Evolutionary conservation across 2,888 invertebrate genomes (phyloP), one percentile per base, ranked within the genome.

Genomic region (Ligdia adustata): DNA sequence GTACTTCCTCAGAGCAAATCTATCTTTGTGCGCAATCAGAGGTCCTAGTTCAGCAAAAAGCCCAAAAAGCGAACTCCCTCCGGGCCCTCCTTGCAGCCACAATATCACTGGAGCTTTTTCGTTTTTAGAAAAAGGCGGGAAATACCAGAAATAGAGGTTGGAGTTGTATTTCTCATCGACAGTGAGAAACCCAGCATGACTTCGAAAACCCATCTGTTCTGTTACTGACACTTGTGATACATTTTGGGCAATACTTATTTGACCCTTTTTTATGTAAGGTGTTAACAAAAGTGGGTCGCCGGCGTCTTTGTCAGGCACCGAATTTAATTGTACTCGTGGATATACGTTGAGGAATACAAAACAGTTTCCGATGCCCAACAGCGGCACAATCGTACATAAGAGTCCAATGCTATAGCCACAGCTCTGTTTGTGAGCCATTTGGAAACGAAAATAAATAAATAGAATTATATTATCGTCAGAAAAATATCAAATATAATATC

Each of bases 141-240:
- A 93, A 63, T 92, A 93, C 93, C 93, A 93, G 75, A 93, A 93
- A 72, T 92, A 93, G 50, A 92, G 75, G 71, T 93, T 92, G 1
- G 92, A 92, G 44, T 91, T 79, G 57, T 78, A 89, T 2, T 74
- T 77, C 50, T 91, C 82, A 64, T 93, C 89, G 7, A 93, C 91
- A 0, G 93, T 93, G 35, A 94, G 82, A 62, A 91, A 94, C 1
- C 93, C 93, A 4, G 93, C 86, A 65, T 93, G 90, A 60, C 93
- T 93, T 37, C 65, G 68, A 16, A 92, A 77, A 9, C 86, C 82
- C 9, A 85, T 63, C 47, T 68, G 63, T 9, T 81, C 72, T 0
- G 87, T 85, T 0, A 88, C 29, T 2, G 71, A 50, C 1, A 89
- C 88, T 9, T 61, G 60, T 3, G 90, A 86, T 1, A 85, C 59